Evolutionary conservation across 2,888 invertebrate genomes (phyloP).

Genomic region (Lissocephala sabroskyi): DNA sequence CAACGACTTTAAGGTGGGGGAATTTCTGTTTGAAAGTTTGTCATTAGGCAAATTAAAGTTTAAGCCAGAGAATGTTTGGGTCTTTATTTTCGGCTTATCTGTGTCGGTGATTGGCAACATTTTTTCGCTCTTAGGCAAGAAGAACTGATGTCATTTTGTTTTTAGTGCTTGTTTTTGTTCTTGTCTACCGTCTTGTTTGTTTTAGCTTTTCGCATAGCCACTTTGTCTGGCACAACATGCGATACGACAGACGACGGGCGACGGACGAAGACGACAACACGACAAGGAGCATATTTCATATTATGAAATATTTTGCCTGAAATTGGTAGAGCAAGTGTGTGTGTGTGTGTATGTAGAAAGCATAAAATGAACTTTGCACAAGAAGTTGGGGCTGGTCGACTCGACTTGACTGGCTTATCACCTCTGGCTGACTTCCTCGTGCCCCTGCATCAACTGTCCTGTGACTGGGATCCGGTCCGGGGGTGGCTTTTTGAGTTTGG

Average conservation of each 20-base stretch:
- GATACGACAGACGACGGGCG: too few species aligned
- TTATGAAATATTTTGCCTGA: slow-evolving; percentile 57
- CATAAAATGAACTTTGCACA: slow-evolving; percentile 56
- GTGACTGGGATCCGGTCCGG: too few species aligned
- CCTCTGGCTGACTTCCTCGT: slow-evolving; percentile 21
- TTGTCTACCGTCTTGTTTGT: slow-evolving; percentile 21
- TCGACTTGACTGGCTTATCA: slow-evolving; percentile 46
- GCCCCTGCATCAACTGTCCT: slow-evolving; percentile 29
- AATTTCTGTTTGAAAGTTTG: too few species aligned
- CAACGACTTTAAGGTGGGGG: too few species aligned
- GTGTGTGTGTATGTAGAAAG: slow-evolving; percentile 17
- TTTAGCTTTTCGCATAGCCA: slow-evolving; percentile 54
- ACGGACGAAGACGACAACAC: too few species aligned
- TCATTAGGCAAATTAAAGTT: not conserved
- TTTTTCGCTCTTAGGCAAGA: slow-evolving; percentile 33
- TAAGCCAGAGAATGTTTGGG: slow-evolving; percentile 18
- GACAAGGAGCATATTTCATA: slow-evolving; percentile 45
- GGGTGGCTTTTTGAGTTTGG: too few species aligned
- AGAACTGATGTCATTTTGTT: slow-evolving; percentile 18
- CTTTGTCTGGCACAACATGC: slow-evolving; percentile 57
- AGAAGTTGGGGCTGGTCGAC: slow-evolving; percentile 37
- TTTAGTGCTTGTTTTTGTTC: slow-evolving; percentile 18
- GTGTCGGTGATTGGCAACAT: slow-evolving; percentile 54
- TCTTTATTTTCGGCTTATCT: slow-evolving; percentile 23
- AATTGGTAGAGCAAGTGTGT: slow-evolving; percentile 29